Evolutionary conservation across 2,113 vertebrate genomes (phyloP).

Genomic region (Leptobrachium ailaonicum): DNA sequence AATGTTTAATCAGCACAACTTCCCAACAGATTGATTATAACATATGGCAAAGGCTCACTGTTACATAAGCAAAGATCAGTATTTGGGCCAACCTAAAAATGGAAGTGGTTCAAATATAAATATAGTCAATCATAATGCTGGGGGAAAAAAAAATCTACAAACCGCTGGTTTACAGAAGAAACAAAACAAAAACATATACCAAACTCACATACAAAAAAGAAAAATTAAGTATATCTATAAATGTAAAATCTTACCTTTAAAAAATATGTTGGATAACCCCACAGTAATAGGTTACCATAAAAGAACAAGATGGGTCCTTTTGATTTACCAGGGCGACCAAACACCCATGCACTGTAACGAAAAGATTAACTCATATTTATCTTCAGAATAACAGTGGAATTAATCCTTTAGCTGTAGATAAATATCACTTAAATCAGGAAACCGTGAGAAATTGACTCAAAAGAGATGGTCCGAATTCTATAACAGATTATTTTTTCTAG

Average conservation of each 20-base stretch:
- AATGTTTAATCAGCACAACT: slow-evolving; percentile 11
- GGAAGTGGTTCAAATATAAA: neutral
- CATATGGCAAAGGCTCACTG: neutral
- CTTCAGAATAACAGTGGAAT: too few species aligned
- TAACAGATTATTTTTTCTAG: too few species aligned
- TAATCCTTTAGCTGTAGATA: too few species aligned
- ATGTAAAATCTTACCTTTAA: slow-evolving; percentile 36
- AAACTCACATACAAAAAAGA: too few species aligned
- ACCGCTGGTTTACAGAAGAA: too few species aligned
- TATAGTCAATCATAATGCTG: too few species aligned
- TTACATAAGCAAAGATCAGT: neutral
- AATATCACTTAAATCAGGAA: too few species aligned
- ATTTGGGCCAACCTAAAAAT: neutral
- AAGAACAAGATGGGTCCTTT: slow-evolving; percentile 53
- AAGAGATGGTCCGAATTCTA: too few species aligned
- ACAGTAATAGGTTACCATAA: slow-evolving; percentile 49
- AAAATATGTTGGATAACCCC: slow-evolving; percentile 53
- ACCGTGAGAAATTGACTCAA: too few species aligned
- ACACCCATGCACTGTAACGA: slow-evolving; percentile 47
- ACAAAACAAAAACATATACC: too few species aligned
- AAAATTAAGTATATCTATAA: too few species aligned
- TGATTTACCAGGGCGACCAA: slow-evolving; percentile 48
- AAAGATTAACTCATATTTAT: neutral
- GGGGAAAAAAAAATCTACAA: too few species aligned
- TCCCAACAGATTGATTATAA: neutral